Conservation (phyloP, 1,140 invertebrate genomes). For the Scaptomyza montana region DNA sequence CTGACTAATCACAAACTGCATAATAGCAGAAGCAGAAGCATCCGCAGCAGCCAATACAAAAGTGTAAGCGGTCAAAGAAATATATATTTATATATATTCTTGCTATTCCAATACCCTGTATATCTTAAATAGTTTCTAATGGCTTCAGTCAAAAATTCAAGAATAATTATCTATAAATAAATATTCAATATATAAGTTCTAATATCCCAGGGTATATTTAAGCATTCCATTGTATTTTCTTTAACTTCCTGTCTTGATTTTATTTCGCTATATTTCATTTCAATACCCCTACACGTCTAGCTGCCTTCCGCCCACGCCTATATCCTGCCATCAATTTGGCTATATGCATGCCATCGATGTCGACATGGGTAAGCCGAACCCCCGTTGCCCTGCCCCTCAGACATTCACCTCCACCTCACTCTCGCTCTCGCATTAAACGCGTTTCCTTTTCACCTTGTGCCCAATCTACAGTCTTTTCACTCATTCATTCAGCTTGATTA, state of each 20-base stretch:
- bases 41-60: slow-evolving; percentile 1
- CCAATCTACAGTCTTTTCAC: slow-evolving; percentile 23
- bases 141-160: no score
- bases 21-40: slow-evolving; percentile 34
- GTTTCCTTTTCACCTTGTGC: slow-evolving; percentile 31
- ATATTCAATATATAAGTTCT: no score
- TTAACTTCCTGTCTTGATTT: background rate
- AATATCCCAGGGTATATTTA: slow-evolving; percentile 8
- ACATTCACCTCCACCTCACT: background rate
- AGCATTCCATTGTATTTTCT: background rate
- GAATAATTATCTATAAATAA: no score
- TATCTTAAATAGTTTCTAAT: no score
- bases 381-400: no score
- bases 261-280: slow-evolving; percentile 32
- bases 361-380: slow-evolving; percentile 21
- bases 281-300: slow-evolving; percentile 18
- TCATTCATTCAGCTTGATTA: slow-evolving; percentile 62
- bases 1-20: slow-evolving; percentile 79
- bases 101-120: background rate
- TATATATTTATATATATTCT: background rate
- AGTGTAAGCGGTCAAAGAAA: background rate
- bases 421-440: background rate
- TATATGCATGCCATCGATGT: slow-evolving; percentile 27
- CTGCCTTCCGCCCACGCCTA: slow-evolving; percentile 13
- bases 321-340: slow-evolving; percentile 39